Conservation (phyloP, 1,140 invertebrate species). For the Meteorus sp. region DNA sequence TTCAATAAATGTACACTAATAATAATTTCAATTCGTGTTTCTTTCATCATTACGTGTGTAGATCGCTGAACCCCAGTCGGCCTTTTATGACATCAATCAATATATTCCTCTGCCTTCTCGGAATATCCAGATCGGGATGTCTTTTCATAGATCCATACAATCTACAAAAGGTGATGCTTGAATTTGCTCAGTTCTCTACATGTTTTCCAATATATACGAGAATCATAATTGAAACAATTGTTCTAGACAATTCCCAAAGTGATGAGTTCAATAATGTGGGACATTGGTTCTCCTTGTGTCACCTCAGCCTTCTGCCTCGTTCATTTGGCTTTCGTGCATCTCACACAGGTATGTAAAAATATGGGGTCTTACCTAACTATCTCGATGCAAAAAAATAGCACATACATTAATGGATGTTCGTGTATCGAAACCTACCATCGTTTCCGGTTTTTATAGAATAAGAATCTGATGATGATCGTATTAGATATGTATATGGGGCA, state of each 20-base stretch:
- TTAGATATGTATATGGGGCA: too few species aligned
- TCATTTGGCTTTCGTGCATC: slow-evolving; percentile 64
- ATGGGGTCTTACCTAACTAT: too few species aligned
- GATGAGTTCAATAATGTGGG: slow-evolving; percentile 63
- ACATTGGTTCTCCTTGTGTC: slow-evolving; percentile 65
- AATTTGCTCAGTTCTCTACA: not conserved
- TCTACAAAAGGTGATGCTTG: slow-evolving; percentile 57
- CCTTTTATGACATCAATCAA: slow-evolving; percentile 68
- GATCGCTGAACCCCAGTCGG: slow-evolving; percentile 62
- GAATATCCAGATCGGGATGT: slow-evolving; percentile 58
- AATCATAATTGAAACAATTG: not conserved
- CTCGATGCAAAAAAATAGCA: too few species aligned
- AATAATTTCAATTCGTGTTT: not conserved
- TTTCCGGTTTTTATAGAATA: too few species aligned
- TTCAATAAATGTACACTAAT: not conserved
- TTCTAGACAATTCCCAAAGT: slow-evolving; percentile 62
- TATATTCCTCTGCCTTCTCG: slow-evolving; percentile 65
- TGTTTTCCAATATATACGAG: not conserved
- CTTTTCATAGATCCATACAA: slow-evolving; percentile 67
- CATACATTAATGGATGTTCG: too few species aligned
- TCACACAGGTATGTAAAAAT: slow-evolving; percentile 66
- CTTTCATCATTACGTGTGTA: slow-evolving; percentile 29
- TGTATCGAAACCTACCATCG: too few species aligned
- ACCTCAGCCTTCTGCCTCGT: slow-evolving; percentile 65
- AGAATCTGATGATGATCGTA: too few species aligned